Evolutionary conservation across 2,797 vertebrate genomes (phyloP).

Genomic region (Limnodromus scolopaceus): DNA sequence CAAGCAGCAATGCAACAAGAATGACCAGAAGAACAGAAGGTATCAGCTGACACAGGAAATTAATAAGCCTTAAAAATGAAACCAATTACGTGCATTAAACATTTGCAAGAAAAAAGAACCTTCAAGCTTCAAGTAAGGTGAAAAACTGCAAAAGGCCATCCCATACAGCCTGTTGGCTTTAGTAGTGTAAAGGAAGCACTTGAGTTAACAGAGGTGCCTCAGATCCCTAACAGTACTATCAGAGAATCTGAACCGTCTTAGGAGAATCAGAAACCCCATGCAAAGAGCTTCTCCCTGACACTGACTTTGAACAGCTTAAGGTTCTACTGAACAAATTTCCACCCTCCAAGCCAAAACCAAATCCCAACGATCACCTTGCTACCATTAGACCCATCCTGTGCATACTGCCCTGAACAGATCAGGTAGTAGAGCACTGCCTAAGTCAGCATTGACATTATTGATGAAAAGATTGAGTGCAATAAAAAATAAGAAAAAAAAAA

Average conservation of each 20-base stretch:
- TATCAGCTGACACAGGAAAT: not conserved
- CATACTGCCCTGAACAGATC: not conserved
- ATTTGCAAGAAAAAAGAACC: not conserved
- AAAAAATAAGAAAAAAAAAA: not conserved
- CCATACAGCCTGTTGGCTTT: too few relatives aligned
- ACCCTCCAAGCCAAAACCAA: not conserved
- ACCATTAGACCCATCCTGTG: not conserved
- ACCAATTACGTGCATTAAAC: not conserved
- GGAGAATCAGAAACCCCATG: not conserved
- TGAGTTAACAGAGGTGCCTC: not conserved
- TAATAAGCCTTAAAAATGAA: not conserved
- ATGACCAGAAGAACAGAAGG: not conserved
- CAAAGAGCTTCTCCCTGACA: not conserved
- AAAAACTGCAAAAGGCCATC: not conserved
- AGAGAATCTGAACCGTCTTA: not conserved
- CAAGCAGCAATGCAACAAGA: not conserved
- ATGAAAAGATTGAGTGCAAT: not conserved
- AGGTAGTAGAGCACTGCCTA: not conserved
- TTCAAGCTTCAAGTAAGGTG: not conserved
- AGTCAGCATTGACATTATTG: rapidly evolving
- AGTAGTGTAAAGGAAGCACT: not conserved
- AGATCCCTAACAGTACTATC: not conserved
- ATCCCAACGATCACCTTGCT: not conserved
- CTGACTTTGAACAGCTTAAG: not conserved
- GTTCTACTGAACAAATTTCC: not conserved